phyloP scores from a whole-genome alignment of 1,140 invertebrate genomes.

The Diuraphis noxia region DNA sequence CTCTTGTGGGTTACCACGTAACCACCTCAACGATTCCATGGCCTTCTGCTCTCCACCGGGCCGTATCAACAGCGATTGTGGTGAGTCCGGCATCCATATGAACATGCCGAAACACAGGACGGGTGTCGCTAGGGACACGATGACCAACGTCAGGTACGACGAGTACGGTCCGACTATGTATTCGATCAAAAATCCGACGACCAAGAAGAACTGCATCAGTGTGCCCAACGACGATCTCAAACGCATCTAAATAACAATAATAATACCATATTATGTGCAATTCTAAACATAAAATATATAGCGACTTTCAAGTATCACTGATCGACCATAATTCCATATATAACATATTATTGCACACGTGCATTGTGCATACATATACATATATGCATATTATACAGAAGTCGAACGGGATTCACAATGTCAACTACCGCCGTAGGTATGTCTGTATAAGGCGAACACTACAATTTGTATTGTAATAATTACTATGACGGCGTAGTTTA shows the following conservation, averaged over 20 bases:
- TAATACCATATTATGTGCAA: neutral
- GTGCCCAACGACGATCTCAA: slow-evolving; percentile 65
- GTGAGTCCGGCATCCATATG: slow-evolving; percentile 79
- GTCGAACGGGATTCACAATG: neutral
- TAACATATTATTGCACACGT: too few relatives aligned
- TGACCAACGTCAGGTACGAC: slow-evolving; percentile 69
- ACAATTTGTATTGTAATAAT: neutral
- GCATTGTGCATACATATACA: too few relatives aligned
- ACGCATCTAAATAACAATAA: slow-evolving; percentile 51
- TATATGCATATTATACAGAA: neutral
- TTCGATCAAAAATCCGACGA: slow-evolving; percentile 74
- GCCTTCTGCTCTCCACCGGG: slow-evolving; percentile 47
- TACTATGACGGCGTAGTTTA: neutral
- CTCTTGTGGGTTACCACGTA: slow-evolving; percentile 53
- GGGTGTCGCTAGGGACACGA: slow-evolving; percentile 67
- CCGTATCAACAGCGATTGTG: slow-evolving; percentile 63
- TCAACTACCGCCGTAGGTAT: neutral
- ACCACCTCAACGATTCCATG: slow-evolving; percentile 53
- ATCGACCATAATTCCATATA: neutral
- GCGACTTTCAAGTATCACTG: neutral
- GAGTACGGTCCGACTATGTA: slow-evolving; percentile 77
- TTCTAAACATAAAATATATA: neutral
- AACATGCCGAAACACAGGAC: slow-evolving; percentile 70
- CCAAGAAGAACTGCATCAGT: slow-evolving; percentile 78
- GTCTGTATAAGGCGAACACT: neutral